A percentile compares a stretch with the other conserved stretches of the same genome.
phyloP scores from a whole-genome alignment of 2,797 vertebrate genomes.

The Syndactyla subalaris region DNA sequence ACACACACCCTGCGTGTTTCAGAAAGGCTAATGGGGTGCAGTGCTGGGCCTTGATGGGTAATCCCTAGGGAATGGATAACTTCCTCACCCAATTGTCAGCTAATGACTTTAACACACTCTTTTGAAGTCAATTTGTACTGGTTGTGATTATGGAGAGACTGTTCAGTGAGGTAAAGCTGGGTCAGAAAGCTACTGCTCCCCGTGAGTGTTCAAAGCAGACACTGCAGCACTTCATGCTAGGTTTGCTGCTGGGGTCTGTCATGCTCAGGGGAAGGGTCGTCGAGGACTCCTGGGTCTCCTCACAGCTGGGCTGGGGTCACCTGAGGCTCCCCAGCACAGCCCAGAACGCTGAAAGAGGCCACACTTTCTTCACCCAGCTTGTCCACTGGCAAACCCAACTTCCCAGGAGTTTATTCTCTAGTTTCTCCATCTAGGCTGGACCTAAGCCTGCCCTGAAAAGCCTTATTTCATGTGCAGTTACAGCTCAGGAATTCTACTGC shows the following conservation, averaged over 20 bases:
- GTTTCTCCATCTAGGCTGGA: not conserved
- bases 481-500: not conserved
- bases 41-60: not conserved
- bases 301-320: fast-evolving
- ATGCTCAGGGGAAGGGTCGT: not conserved
- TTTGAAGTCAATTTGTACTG: not conserved
- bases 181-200: not conserved
- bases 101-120: not conserved
- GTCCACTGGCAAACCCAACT: not conserved
- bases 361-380: not conserved
- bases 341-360: not conserved
- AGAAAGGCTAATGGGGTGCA: not conserved
- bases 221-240: not conserved
- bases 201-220: not conserved
- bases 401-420: not conserved
- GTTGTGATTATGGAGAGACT: not conserved
- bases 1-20: not conserved
- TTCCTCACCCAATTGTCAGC: not conserved
- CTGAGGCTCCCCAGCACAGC: not conserved
- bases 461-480: not conserved
- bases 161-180: not conserved
- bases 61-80: not conserved
- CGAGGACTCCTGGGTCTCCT: not conserved
- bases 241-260: not conserved
- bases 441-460: not conserved